Percentiles rank a stretch among this genome's conserved stretches.
phyloP scores from a whole-genome alignment of 2,888 invertebrate species.

The Galeruca laticollis region DNA sequence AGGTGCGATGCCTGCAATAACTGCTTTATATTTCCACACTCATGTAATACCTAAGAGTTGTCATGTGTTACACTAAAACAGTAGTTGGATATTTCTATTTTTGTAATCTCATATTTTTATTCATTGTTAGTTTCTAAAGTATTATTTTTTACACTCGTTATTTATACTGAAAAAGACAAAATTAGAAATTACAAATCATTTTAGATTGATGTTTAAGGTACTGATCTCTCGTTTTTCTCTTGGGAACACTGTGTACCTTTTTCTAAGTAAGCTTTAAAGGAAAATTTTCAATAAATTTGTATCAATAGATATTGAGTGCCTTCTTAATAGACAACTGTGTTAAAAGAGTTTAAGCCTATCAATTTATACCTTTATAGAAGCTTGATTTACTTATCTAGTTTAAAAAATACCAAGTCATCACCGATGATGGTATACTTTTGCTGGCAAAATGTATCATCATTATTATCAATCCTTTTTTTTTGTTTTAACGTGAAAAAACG shows the following conservation, averaged over 20 bases:
- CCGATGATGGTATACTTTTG: conserved; percentile 39
- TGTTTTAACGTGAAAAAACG: conserved; percentile 25
- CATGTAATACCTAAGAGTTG: too few species aligned
- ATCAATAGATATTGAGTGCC: conserved; percentile 54
- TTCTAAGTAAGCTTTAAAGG: background rate
- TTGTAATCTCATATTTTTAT: background rate
- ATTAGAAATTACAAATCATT: background rate
- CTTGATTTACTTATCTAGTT: conserved; percentile 40
- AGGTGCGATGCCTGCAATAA: too few species aligned
- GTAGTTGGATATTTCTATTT: conserved; percentile 3
- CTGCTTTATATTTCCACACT: too few species aligned
- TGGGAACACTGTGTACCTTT: background rate
- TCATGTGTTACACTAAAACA: too few species aligned
- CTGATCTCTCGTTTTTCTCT: background rate
- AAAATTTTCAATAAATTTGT: conserved; percentile 51
- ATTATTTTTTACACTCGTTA: conserved; percentile 5
- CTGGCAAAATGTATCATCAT: conserved; percentile 46
- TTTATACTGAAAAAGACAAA: background rate
- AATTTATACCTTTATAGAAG: conserved; percentile 43
- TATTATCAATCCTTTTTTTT: conserved; percentile 20
- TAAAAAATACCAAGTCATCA: conserved; percentile 33
- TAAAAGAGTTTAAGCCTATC: conserved; percentile 39
- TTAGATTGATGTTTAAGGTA: background rate
- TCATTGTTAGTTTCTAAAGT: background rate
- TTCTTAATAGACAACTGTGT: conserved; percentile 50